These are phyloP conservation scores for Esox niger DNA, from an alignment of 2,113 vertebrate species.

Conservation along the genomic window DNA sequence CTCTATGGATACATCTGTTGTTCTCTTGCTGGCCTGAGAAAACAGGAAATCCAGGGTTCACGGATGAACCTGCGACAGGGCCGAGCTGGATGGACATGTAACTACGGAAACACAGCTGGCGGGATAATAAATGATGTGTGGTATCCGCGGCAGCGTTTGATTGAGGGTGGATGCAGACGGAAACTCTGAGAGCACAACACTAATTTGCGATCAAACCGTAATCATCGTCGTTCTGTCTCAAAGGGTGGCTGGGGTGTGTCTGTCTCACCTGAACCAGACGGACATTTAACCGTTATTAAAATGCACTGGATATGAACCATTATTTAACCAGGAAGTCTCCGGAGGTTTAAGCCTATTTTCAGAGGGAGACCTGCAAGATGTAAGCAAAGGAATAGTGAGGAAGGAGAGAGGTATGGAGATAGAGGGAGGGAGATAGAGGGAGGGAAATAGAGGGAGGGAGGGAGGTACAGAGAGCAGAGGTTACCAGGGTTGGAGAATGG, in stretches of 20 bases:
- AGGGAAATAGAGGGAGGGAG: not conserved
- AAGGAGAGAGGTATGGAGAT: too few relatives aligned
- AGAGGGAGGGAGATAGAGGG: not conserved
- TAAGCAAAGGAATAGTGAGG: not conserved
- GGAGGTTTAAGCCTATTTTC: not conserved
- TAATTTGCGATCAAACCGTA: constrained; percentile 30
- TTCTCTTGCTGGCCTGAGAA: too few relatives aligned
- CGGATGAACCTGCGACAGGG: not conserved
- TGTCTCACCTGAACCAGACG: not conserved
- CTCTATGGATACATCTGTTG: too few relatives aligned
- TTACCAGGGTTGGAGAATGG: not conserved
- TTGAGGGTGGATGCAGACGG: constrained; percentile 2
- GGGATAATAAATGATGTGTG: constrained; percentile 13
- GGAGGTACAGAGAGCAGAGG: not conserved
- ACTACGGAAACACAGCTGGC: constrained; percentile 32
- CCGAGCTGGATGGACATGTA: constrained; percentile 1
- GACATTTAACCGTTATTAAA: constrained; percentile 1
- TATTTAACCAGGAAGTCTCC: constrained; percentile 1
- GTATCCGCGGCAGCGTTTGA: constrained; percentile 15
- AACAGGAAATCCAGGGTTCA: not conserved
- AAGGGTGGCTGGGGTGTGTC: constrained; percentile 15
- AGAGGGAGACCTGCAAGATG: not conserved
- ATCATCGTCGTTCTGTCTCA: constrained; percentile 18
- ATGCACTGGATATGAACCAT: not conserved
- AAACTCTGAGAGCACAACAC: constrained; percentile 8